Evolutionary conservation across 2,888 invertebrate species (phyloP).

Genomic region (Pseudoips prasinana): DNA sequence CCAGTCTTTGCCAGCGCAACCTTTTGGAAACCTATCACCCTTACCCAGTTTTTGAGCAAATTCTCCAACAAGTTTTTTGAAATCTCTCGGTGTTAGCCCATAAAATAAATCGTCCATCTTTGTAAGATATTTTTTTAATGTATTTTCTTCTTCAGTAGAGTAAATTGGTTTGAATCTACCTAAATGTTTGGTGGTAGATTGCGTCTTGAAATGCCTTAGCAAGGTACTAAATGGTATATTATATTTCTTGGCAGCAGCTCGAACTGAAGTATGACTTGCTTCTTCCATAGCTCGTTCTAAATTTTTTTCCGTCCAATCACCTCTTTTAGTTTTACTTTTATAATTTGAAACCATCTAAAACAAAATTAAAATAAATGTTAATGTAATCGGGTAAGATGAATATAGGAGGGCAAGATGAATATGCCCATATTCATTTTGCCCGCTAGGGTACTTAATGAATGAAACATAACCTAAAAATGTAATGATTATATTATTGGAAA

Average conservation of each 20-base stretch:
- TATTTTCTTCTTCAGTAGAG: not conserved
- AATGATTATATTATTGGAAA: not conserved
- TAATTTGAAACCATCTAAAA: not conserved
- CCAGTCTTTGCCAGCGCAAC: slow-evolving; percentile 14
- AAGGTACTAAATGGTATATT: not conserved
- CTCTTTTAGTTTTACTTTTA: not conserved
- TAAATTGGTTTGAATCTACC: slow-evolving; percentile 1
- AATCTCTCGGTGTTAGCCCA: not conserved
- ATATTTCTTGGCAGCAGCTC: slow-evolving; percentile 1
- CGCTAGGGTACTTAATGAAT: not conserved
- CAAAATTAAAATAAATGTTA: not conserved
- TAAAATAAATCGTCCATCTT: slow-evolving; percentile 1
- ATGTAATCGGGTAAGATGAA: not conserved
- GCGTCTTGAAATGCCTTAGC: not conserved
- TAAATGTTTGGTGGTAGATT: not conserved
- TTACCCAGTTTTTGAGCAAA: not conserved
- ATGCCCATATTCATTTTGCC: slow-evolving; percentile 2
- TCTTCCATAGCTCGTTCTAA: not conserved
- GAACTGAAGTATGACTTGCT: not conserved
- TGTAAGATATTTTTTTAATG: not conserved
- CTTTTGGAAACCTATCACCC: slow-evolving; percentile 2
- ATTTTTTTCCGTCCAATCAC: not conserved
- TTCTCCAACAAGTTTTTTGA: not conserved
- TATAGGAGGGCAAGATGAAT: slow-evolving; percentile 1
- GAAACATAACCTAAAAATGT: slow-evolving; percentile 1